phyloP scores from a whole-genome alignment of 2,797 vertebrate species.

The Spondyliosoma cantharus region DNA sequence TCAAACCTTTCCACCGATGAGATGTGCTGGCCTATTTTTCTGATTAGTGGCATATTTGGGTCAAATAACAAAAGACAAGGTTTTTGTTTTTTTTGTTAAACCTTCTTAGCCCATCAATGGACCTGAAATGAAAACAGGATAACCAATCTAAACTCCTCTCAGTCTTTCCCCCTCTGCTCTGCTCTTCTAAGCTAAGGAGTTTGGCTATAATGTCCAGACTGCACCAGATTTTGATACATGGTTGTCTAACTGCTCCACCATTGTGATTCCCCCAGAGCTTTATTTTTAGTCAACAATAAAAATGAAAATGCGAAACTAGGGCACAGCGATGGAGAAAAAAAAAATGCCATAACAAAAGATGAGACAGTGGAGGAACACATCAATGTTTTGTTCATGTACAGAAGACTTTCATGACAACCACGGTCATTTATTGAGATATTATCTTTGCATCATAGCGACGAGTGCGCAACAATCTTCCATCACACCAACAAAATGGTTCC shows the following conservation, averaged over 20 bases:
- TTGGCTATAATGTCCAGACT: background rate
- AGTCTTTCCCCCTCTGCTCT: background rate
- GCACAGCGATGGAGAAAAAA: background rate
- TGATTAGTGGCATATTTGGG: no score
- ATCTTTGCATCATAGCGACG: no score
- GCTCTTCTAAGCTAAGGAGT: background rate
- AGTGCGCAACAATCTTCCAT: no score
- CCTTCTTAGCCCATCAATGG: no score
- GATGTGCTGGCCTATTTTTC: no score
- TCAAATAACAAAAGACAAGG: background rate
- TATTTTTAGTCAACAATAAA: slow-evolving; percentile 2
- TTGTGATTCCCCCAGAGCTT: background rate
- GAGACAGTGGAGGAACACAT: no score
- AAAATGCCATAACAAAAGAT: background rate
- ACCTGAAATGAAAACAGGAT: background rate
- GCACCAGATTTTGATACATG: background rate
- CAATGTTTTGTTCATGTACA: no score
- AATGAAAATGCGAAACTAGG: background rate
- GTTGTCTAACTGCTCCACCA: background rate
- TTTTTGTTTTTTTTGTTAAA: no score
- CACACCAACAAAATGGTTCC: no score
- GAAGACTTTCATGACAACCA: no score
- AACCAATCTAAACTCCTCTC: background rate
- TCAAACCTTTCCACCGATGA: no score
- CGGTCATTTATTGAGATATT: no score